Conservation (phyloP, 2,113 vertebrate genomes). For the Platysteira castanea region DNA sequence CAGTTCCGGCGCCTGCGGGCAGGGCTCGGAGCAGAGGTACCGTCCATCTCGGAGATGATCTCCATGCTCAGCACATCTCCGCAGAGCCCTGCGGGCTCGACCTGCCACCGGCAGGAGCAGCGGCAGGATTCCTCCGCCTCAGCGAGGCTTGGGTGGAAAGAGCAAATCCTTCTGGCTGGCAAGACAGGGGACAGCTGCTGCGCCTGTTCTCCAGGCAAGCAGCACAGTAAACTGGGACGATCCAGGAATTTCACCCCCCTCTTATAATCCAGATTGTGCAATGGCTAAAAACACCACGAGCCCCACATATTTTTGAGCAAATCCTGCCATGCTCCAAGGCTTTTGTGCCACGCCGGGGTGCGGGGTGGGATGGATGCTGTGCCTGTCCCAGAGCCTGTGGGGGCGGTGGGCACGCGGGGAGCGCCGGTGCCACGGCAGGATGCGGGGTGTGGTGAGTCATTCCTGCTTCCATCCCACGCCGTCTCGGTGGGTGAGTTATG, state of each 20-base stretch:
- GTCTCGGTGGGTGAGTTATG: constrained; percentile 37
- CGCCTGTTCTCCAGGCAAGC: neutral
- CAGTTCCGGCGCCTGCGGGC: neutral
- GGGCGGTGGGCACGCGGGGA: rapidly evolving
- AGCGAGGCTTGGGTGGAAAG: neutral
- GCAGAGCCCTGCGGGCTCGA: neutral
- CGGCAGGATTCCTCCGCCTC: neutral
- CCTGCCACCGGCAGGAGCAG: neutral
- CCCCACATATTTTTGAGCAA: neutral
- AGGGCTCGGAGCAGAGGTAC: constrained; percentile 19
- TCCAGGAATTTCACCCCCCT: neutral
- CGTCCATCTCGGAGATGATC: neutral
- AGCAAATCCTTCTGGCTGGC: neutral
- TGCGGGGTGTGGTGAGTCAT: neutral
- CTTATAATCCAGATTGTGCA: neutral
- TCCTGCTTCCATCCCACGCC: constrained; percentile 42
- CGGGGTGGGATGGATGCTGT: rapidly evolving
- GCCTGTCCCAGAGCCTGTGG: rapidly evolving
- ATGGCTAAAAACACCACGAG: neutral
- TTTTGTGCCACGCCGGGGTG: neutral
- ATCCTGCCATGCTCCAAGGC: rapidly evolving
- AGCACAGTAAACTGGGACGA: neutral
- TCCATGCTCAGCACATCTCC: constrained; percentile 1
- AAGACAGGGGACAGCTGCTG: neutral
- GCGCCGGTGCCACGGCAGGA: neutral